Evolutionary conservation across 2,888 invertebrate genomes (phyloP), one percentile per base, ranked within the genome.

Genomic region (Colletes collaris): DNA sequence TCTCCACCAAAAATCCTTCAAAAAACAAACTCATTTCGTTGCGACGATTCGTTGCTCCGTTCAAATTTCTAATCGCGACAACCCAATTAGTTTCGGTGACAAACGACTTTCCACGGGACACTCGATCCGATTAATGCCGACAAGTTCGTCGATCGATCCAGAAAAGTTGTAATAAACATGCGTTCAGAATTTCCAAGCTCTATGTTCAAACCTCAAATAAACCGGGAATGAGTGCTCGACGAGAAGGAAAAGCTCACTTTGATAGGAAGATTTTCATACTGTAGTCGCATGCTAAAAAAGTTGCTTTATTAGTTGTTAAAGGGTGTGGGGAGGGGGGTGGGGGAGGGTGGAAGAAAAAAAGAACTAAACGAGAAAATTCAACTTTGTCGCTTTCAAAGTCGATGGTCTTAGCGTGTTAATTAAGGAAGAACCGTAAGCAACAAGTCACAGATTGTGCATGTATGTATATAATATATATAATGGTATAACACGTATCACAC

Each of bases 391-490:
- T 53, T 62, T 46, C 44, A 46, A 10, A 46, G 49, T 66, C 55
- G 53, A 44, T 40, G 55, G 40, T 44, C n/a, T 35, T 68, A 60
- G 56, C 40, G 63, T 40, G 63, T 50, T 76, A 76, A 76, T 75
- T 71, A 76, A 72, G 19, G 49, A 69, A n/a, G 60, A 72, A 65
- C 16, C 49, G n/a, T 8, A 46, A 65, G 35, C n/a, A 37, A 49
- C 50, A 59, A 27, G 63, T 16, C 49, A 70, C 52, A 16, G 40
- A 62, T 62, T 40, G 72, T 64, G 77, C 55, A 72, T 79, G 77
- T 77, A 71, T 75, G 71, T 81, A 79, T 78, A 70, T 80, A 80
- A 77, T 70, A 77, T 76, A 73, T 76, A 73, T 71, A 81, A 70
- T 68, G 53, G 60, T 73, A 69, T 52, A 64, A 73, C 66, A 59